A percentile compares a stretch with the other conserved stretches of the same genome.
phyloP scores from a whole-genome alignment of 1,140 invertebrate genomes.

The Macrobrachium rosenbergii region DNA sequence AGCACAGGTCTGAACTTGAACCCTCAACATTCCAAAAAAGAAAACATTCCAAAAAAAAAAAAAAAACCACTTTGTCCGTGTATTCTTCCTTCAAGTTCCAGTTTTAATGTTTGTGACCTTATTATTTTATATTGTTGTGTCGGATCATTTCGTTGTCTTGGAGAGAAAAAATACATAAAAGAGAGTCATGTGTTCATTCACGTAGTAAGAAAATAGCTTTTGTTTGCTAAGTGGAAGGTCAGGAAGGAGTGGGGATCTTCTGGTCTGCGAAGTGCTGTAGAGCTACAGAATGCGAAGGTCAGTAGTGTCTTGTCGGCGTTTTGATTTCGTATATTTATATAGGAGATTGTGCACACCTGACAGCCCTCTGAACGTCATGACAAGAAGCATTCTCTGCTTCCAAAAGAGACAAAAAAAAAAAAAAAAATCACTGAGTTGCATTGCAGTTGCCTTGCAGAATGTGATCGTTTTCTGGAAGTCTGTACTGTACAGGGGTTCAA shows the following conservation, averaged over 20 bases:
- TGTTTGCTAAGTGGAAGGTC: constrained; percentile 3
- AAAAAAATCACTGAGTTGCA: neutral
- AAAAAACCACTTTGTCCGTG: too few relatives aligned
- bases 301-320: too few relatives aligned
- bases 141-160: neutral
- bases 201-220: neutral
- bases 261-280: too few relatives aligned
- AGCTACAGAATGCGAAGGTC: too few relatives aligned
- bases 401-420: constrained; percentile 31
- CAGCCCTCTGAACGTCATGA: neutral
- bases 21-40: too few relatives aligned
- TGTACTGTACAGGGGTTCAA: neutral
- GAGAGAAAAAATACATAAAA: neutral
- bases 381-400: constrained; percentile 58
- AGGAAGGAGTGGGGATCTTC: too few relatives aligned
- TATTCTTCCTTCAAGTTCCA: too few relatives aligned
- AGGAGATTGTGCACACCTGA: constrained; percentile 23
- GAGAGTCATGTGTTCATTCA: constrained; percentile 1
- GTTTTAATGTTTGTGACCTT: neutral
- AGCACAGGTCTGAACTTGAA: too few relatives aligned
- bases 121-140: neutral
- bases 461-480: too few relatives aligned
- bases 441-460: too few relatives aligned
- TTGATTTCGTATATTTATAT: neutral
- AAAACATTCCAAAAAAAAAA: too few relatives aligned